A percentile compares a stretch with the other conserved stretches of the same genome.
Evolutionary conservation across 2,797 vertebrate genomes (phyloP).

Genomic region (Scyliorhinus canicula): DNA sequence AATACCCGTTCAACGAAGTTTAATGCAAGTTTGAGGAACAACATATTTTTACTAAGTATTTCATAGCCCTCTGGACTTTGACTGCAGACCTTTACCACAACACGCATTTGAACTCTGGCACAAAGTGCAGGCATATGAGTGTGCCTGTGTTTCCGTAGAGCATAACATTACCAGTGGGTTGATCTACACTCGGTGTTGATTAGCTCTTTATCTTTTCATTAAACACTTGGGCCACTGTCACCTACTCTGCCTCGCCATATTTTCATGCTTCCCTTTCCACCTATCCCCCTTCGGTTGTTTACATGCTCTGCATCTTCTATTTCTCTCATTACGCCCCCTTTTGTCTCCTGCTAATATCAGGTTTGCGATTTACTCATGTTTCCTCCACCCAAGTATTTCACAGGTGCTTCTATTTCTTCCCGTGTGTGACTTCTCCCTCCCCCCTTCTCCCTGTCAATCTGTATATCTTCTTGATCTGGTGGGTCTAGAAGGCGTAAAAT

Average conservation of each 20-base stretch:
- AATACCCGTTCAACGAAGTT: not conserved
- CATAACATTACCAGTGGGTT: not conserved
- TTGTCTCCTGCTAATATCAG: not conserved
- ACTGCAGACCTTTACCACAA: not conserved
- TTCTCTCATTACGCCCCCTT: too few relatives aligned
- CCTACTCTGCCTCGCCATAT: not conserved
- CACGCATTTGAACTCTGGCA: not conserved
- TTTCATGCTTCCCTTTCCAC: not conserved
- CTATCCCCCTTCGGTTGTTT: not conserved
- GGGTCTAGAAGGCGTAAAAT: not conserved
- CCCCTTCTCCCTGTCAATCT: not conserved
- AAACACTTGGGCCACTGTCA: not conserved
- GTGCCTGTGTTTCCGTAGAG: not conserved
- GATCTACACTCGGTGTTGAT: not conserved
- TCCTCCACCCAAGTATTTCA: not conserved
- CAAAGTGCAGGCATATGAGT: not conserved
- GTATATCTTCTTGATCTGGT: not conserved
- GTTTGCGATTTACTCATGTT: not conserved
- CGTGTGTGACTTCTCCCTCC: not conserved
- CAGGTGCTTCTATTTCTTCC: not conserved
- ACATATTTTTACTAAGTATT: not conserved
- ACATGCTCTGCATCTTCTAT: not conserved
- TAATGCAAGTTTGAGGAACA: not conserved
- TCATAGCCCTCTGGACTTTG: not conserved
- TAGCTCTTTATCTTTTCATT: not conserved